Percentiles rank a stretch among this genome's conserved stretches.
phyloP scores from a whole-genome alignment of 2,888 invertebrate genomes.

The Phanerotoma sp. region DNA sequence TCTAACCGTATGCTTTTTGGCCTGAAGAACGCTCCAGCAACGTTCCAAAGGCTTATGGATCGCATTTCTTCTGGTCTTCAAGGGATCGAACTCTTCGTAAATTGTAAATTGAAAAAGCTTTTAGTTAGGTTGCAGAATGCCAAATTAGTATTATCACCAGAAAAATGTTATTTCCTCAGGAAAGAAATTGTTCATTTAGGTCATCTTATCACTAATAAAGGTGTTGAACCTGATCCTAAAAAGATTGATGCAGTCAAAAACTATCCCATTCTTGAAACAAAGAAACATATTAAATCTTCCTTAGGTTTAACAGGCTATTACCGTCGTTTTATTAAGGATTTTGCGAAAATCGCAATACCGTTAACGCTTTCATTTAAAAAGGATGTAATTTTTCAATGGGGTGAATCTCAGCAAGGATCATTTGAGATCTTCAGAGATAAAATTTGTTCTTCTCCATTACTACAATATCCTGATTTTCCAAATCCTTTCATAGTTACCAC shows the following conservation, averaged over 20 bases:
- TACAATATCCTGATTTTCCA: slow-evolving; percentile 18
- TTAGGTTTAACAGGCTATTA: not conserved
- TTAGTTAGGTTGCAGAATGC: slow-evolving; percentile 21
- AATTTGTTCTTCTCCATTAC: slow-evolving; percentile 4
- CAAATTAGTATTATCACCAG: slow-evolving; percentile 26
- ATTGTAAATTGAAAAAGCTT: slow-evolving; percentile 23
- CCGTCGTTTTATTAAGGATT: not conserved
- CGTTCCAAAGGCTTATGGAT: slow-evolving; percentile 10
- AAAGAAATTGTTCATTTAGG: slow-evolving; percentile 29
- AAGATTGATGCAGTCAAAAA: slow-evolving; percentile 30
- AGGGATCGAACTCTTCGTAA: slow-evolving; percentile 19
- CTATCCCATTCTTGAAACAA: slow-evolving; percentile 30
- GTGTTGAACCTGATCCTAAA: slow-evolving; percentile 33
- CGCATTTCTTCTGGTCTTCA: slow-evolving; percentile 1
- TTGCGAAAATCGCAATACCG: not conserved
- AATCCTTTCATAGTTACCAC: slow-evolving; percentile 14
- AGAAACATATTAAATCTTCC: slow-evolving; percentile 20
- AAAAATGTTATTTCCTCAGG: slow-evolving; percentile 30
- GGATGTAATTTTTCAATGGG: not conserved
- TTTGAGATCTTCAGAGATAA: slow-evolving; percentile 7
- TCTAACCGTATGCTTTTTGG: slow-evolving; percentile 25
- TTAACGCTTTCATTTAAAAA: not conserved
- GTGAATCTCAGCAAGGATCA: not conserved
- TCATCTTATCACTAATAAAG: slow-evolving; percentile 28
- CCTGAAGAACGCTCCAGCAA: slow-evolving; percentile 23